These are phyloP conservation scores for Phrynocephalus vlangalii DNA, from an alignment of 2,797 vertebrate genomes.

Conservation along the genomic window DNA sequence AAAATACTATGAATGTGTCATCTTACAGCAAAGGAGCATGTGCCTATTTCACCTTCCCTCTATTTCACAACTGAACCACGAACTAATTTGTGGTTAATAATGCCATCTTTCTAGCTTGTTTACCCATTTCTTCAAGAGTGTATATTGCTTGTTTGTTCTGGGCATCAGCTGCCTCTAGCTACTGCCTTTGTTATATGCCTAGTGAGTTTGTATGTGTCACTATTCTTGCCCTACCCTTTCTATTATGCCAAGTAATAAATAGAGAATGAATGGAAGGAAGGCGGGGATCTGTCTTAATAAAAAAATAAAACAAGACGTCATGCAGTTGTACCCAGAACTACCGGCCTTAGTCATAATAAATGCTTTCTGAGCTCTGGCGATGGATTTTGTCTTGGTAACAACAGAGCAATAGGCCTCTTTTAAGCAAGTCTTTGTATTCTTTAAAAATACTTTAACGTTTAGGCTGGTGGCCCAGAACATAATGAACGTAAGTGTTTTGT, in stretches of 20 bases:
- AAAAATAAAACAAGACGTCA: not conserved
- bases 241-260: slow-evolving; percentile 27
- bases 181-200: not conserved
- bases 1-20: not conserved
- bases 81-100: not conserved
- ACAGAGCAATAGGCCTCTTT: slow-evolving; percentile 23
- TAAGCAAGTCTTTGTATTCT: slow-evolving; percentile 24
- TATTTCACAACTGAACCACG: not conserved
- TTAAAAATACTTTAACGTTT: slow-evolving; percentile 33
- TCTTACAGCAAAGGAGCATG: not conserved
- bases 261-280: not conserved
- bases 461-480: slow-evolving; percentile 30
- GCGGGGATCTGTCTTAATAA: not conserved
- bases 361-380: not conserved
- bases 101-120: not conserved
- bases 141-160: not conserved
- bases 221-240: slow-evolving; percentile 12
- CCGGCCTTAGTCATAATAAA: slow-evolving; percentile 17
- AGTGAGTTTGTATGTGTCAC: not conserved
- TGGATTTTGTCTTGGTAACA: slow-evolving; percentile 14
- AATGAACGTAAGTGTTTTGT: slow-evolving; percentile 31
- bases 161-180: not conserved
- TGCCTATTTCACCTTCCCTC: not conserved
- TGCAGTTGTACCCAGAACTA: slow-evolving; percentile 7
- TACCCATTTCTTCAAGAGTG: not conserved